Evolutionary conservation across 1,140 invertebrate species (phyloP).

Genomic region (Brachionus calyciflorus): DNA sequence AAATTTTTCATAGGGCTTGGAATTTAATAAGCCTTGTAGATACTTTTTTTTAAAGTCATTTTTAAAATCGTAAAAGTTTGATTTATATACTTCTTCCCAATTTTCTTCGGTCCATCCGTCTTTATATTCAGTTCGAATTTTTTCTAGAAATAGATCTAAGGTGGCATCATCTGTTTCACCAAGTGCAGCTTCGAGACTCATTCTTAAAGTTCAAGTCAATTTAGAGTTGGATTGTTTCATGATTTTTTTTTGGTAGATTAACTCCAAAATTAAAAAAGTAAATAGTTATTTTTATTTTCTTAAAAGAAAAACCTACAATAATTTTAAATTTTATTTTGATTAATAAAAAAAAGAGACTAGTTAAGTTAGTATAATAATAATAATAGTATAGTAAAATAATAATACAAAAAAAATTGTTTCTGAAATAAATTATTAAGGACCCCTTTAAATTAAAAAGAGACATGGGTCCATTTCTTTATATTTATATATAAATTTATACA

Average conservation of each 20-base stretch:
- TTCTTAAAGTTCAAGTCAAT: background rate
- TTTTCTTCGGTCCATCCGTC: slow-evolving; percentile 45
- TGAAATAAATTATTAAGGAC: slow-evolving; percentile 23
- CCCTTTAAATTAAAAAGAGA: background rate
- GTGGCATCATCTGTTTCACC: background rate
- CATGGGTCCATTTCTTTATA: background rate
- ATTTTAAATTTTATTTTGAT: slow-evolving; percentile 5
- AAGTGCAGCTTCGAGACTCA: background rate
- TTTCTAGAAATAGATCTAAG: slow-evolving; percentile 35
- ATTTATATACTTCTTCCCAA: slow-evolving; percentile 43
- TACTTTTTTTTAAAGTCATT: background rate
- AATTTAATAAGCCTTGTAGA: no score
- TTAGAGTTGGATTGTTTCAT: background rate
- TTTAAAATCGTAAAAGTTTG: no score
- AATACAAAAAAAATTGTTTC: slow-evolving; percentile 15
- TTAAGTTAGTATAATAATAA: background rate
- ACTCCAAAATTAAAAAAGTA: no score
- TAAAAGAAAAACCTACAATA: background rate
- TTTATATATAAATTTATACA: background rate
- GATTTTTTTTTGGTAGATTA: slow-evolving; percentile 1
- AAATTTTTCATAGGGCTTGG: no score
- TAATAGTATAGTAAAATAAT: slow-evolving; percentile 24
- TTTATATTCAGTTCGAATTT: slow-evolving; percentile 36
- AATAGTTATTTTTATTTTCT: background rate
- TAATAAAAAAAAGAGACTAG: slow-evolving; percentile 1